These are phyloP conservation scores for Thysanoteuthis rhombus DNA, from an alignment of 2,888 invertebrate species.

Conservation along the genomic window DNA sequence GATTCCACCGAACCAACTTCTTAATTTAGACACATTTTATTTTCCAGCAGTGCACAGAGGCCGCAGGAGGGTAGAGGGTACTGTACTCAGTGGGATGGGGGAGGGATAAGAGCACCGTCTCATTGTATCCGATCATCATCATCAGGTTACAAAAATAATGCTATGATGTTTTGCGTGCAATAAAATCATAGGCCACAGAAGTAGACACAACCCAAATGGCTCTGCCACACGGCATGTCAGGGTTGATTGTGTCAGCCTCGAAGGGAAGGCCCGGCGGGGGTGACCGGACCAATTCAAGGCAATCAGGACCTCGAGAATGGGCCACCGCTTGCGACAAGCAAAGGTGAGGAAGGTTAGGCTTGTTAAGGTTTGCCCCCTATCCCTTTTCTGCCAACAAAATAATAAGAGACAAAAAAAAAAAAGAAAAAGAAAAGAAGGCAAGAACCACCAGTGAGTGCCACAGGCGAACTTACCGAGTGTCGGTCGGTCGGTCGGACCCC, in stretches of 20 bases:
- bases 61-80: no score
- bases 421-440: not conserved
- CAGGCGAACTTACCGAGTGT: not conserved
- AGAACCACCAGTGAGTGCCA: not conserved
- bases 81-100: not conserved
- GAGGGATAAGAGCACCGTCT: not conserved
- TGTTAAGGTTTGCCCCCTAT: no score
- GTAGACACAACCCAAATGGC: not conserved
- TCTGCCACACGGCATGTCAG: not conserved
- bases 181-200: not conserved
- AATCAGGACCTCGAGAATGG: not conserved
- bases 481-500: not conserved
- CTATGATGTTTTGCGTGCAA: not conserved
- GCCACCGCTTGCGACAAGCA: not conserved
- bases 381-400: no score
- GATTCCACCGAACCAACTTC: no score
- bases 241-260: not conserved
- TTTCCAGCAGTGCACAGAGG: no score
- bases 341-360: not conserved
- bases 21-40: no score
- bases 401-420: not conserved
- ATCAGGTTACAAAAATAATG: not conserved
- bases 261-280: no score
- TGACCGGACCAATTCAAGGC: not conserved
- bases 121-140: no score